A percentile compares a stretch with the other conserved stretches of the same genome.
phyloP scores from a whole-genome alignment of 2,888 invertebrate genomes.

The Tortricodes alternella region DNA sequence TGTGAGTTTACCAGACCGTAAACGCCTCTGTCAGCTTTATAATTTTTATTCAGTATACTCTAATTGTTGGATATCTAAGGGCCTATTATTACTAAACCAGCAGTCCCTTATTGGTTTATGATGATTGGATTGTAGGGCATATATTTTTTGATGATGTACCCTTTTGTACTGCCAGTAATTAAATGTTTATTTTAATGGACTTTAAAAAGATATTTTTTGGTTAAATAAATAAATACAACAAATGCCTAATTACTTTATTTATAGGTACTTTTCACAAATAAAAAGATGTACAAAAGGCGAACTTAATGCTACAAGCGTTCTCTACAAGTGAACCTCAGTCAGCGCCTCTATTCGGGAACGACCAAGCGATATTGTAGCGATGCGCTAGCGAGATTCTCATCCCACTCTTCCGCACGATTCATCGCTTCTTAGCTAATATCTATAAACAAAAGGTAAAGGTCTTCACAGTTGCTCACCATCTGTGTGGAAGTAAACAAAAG shows the following conservation, averaged over 20 bases:
- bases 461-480: no score
- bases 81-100: constrained; percentile 25
- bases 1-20: constrained; percentile 21
- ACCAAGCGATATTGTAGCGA: no score
- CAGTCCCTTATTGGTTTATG: constrained; percentile 34
- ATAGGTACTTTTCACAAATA: background rate
- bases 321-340: no score
- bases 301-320: no score
- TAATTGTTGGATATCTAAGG: constrained; percentile 18
- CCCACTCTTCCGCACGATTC: no score
- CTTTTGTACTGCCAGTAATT: constrained; percentile 35
- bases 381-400: no score
- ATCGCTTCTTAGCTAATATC: no score
- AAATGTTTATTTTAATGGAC: constrained; percentile 31
- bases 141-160: constrained; percentile 37
- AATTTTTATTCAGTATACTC: constrained; percentile 13
- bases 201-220: constrained; percentile 15
- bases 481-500: no score
- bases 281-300: background rate
- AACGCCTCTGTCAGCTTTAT: constrained; percentile 23
- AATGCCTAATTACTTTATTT: constrained; percentile 10
- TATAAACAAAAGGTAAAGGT: no score
- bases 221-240: constrained; percentile 11
- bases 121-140: constrained; percentile 30
- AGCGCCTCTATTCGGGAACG: no score